These are phyloP conservation scores for Crocidura indochinensis DNA, from an alignment of 2,797 vertebrate genomes.

Conservation along the genomic window DNA sequence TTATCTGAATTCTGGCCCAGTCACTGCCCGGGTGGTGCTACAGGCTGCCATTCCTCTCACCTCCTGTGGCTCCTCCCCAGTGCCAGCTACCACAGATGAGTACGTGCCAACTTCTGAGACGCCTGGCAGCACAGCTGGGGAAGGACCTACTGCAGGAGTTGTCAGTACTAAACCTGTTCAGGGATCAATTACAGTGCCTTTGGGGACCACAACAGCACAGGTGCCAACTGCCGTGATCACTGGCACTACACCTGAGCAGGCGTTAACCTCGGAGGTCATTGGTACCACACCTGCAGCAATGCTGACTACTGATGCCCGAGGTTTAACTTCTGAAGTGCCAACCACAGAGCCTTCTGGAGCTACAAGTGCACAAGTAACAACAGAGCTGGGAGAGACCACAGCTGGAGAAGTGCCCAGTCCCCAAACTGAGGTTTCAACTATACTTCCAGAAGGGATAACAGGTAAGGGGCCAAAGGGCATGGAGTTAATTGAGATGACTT, in stretches of 20 bases:
- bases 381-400: slow-evolving; percentile 43
- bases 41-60: slow-evolving; percentile 94
- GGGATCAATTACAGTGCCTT: slow-evolving; percentile 55
- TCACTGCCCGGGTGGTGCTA: slow-evolving; percentile 93
- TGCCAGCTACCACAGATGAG: slow-evolving; percentile 19
- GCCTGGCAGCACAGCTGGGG: slow-evolving; percentile 69
- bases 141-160: slow-evolving; percentile 28
- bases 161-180: slow-evolving; percentile 76
- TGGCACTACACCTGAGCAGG: slow-evolving; percentile 22
- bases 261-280: not conserved
- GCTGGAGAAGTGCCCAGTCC: not conserved
- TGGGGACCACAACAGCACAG: slow-evolving; percentile 4
- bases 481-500: not conserved
- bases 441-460: slow-evolving; percentile 58
- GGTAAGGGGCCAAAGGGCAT: slow-evolving; percentile 59
- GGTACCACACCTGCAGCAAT: slow-evolving; percentile 33
- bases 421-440: slow-evolving; percentile 41
- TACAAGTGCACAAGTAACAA: slow-evolving; percentile 62
- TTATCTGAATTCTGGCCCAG: slow-evolving; percentile 92
- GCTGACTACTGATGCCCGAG: not conserved
- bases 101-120: slow-evolving; percentile 51
- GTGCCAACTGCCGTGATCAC: not conserved
- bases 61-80: slow-evolving; percentile 89
- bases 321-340: not conserved
- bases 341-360: slow-evolving; percentile 58